Evolutionary conservation across 2,797 vertebrate genomes (phyloP).

Genomic region (Argentina silus): DNA sequence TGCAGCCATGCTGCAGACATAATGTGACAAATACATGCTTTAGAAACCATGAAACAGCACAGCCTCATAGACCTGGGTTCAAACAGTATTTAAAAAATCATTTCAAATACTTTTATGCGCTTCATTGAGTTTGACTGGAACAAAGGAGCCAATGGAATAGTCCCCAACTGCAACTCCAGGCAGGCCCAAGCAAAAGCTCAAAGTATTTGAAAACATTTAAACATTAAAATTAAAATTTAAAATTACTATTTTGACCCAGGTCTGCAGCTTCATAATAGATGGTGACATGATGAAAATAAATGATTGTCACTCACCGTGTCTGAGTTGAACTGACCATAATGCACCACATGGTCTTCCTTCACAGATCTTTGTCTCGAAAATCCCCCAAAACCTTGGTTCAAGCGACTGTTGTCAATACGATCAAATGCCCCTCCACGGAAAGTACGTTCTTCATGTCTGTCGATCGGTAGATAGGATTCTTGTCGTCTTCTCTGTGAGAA

Average conservation of each 20-base stretch:
- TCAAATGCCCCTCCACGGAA: neutral
- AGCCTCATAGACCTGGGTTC: no score
- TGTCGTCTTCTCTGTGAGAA: neutral
- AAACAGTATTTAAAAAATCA: no score
- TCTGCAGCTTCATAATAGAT: neutral
- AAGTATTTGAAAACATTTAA: no score
- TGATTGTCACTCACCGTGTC: constrained; percentile 46
- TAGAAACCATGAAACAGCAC: no score
- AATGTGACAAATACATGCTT: neutral
- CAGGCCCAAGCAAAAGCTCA: no score
- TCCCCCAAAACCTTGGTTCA: constrained; percentile 10
- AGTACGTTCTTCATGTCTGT: neutral
- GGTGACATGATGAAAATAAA: neutral
- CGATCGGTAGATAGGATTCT: neutral
- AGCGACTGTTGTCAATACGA: neutral
- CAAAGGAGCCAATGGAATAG: no score
- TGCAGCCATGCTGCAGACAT: constrained; percentile 41
- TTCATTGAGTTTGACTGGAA: no score
- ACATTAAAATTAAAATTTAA: no score
- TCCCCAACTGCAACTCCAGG: no score
- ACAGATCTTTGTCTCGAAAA: constrained; percentile 2
- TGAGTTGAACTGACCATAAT: constrained; percentile 52
- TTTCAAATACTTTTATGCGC: no score
- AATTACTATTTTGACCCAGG: no score
- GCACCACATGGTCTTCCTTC: neutral